A percentile compares a stretch with the other conserved stretches of the same genome.
Conservation (phyloP, 2,113 vertebrate species). For the Bujurquina vittata region DNA sequence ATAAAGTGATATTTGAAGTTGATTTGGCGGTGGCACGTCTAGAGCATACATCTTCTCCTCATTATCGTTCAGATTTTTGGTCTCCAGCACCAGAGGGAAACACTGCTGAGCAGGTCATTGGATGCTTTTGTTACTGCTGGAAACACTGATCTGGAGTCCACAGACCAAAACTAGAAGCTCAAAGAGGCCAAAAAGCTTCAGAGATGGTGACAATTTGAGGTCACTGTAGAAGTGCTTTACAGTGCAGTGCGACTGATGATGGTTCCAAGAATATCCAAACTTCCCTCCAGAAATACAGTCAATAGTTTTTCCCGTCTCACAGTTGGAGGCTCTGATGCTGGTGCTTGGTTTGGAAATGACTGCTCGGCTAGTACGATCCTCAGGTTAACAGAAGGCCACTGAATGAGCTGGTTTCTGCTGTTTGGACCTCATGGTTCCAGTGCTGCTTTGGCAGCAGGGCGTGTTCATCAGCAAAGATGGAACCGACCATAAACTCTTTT, state of each 20-base stretch:
- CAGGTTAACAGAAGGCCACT: background rate
- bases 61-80: background rate
- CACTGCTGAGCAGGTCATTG: fast-evolving
- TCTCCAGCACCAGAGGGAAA: background rate
- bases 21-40: fast-evolving
- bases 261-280: background rate
- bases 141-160: background rate
- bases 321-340: background rate
- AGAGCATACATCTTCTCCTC: fast-evolving
- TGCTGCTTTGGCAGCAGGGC: background rate
- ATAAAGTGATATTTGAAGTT: background rate
- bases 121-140: background rate
- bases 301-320: background rate
- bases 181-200: background rate
- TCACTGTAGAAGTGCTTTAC: background rate
- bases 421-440: too few relatives aligned
- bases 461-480: background rate
- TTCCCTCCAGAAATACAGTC: background rate
- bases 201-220: fast-evolving
- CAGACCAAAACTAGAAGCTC: background rate
- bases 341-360: background rate
- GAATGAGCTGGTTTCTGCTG: background rate
- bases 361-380: background rate
- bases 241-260: background rate
- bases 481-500: background rate